A percentile compares a stretch with the other conserved stretches of the same genome.
These are phyloP conservation scores for Emydocephalus ijimae DNA, from an alignment of 2,113 vertebrate species.

Conservation along the genomic window DNA sequence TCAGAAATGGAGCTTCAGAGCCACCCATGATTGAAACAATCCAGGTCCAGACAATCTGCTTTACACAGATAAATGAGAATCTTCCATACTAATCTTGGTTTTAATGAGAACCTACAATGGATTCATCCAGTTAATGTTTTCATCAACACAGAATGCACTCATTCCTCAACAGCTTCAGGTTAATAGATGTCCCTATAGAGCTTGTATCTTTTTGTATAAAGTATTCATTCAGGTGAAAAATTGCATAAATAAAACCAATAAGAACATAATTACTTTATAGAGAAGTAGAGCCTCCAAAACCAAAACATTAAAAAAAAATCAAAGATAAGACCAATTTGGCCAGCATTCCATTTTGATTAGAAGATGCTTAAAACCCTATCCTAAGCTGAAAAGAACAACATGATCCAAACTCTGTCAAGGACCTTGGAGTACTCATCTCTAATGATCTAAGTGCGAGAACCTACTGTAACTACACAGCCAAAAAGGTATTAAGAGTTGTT, in stretches of 20 bases:
- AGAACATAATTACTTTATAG: background rate
- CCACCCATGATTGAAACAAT: background rate
- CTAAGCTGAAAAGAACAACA: background rate
- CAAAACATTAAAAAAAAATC: background rate
- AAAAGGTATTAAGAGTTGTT: too few relatives aligned
- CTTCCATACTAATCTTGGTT: background rate
- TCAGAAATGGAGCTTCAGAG: background rate
- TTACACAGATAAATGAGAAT: background rate
- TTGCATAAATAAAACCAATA: background rate
- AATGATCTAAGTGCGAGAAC: too few relatives aligned
- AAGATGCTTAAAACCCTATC: background rate
- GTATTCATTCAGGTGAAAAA: background rate
- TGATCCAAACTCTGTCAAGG: too few relatives aligned
- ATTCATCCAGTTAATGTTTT: background rate
- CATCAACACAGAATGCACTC: background rate
- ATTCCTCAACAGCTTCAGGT: background rate
- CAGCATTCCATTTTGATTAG: background rate
- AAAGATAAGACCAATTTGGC: background rate
- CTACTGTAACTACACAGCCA: too few relatives aligned
- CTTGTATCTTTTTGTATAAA: background rate
- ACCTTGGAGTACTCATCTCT: too few relatives aligned
- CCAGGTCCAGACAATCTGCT: background rate
- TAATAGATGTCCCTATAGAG: background rate
- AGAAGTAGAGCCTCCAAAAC: background rate
- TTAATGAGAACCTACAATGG: background rate